Percentiles rank a stretch among this genome's conserved stretches.
Evolutionary conservation across 2,888 invertebrate species (phyloP).

Genomic region (Rhingia rostrata): DNA sequence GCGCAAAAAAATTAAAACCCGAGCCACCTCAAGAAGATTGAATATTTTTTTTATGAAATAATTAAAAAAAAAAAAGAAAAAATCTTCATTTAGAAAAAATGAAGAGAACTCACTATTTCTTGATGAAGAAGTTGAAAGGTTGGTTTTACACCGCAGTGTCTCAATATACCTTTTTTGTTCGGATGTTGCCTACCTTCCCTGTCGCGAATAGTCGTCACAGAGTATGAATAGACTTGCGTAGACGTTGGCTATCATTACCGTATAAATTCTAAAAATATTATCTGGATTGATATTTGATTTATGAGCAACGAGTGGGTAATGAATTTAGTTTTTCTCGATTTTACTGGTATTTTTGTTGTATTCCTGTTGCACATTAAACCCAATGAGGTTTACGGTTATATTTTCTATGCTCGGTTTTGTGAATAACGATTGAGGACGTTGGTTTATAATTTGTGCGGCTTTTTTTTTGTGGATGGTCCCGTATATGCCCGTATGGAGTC

Average conservation of each 20-base stretch:
- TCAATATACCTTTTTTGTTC: neutral
- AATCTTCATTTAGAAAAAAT: slow-evolving; percentile 38
- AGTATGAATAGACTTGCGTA: slow-evolving; percentile 57
- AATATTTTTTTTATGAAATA: slow-evolving; percentile 9
- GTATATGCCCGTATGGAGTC: slow-evolving; percentile 58
- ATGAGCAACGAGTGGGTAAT: slow-evolving; percentile 72
- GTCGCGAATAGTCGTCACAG: slow-evolving; percentile 30
- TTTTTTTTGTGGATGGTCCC: slow-evolving; percentile 20
- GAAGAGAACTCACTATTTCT: slow-evolving; percentile 9
- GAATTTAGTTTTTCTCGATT: slow-evolving; percentile 41
- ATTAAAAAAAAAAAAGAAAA: slow-evolving; percentile 18
- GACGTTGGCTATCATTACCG: slow-evolving; percentile 67
- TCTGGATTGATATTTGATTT: slow-evolving; percentile 74
- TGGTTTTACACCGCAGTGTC: slow-evolving; percentile 19
- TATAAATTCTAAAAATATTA: slow-evolving; percentile 72
- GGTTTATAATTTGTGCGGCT: slow-evolving; percentile 9
- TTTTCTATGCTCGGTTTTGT: slow-evolving; percentile 37
- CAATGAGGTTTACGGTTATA: slow-evolving; percentile 64
- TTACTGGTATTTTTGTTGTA: neutral
- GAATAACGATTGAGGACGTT: slow-evolving; percentile 33
- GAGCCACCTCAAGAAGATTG: no score
- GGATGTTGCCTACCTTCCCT: slow-evolving; percentile 5
- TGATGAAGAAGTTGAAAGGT: slow-evolving; percentile 35
- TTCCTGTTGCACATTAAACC: slow-evolving; percentile 32
- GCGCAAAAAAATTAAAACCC: slow-evolving; percentile 17